Percentiles rank a stretch among this genome's conserved stretches.
phyloP scores from a whole-genome alignment of 2,888 invertebrate genomes.

The Barypeithes pellucidus region DNA sequence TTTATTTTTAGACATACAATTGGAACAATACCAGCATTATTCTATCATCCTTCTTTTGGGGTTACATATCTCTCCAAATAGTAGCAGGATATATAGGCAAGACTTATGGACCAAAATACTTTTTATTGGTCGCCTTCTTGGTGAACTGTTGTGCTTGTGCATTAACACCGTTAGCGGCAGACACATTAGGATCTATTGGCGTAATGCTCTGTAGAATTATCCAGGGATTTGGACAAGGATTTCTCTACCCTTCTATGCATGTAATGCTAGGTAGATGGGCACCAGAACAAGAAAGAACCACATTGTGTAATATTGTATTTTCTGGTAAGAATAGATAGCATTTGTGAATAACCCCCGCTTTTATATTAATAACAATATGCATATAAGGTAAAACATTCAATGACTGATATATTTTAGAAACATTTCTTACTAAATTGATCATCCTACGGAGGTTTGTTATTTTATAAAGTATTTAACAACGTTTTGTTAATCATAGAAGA shows the following conservation, averaged over 20 bases:
- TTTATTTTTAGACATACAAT: slow-evolving; percentile 33
- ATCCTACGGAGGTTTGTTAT: too few species aligned
- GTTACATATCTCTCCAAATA: slow-evolving; percentile 73
- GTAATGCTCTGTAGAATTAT: slow-evolving; percentile 56
- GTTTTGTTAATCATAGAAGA: too few species aligned
- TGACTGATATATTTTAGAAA: too few species aligned
- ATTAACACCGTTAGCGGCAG: slow-evolving; percentile 69
- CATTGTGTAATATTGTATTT: slow-evolving; percentile 76
- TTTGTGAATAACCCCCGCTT: too few species aligned
- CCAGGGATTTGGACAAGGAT: slow-evolving; percentile 77
- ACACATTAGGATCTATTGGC: slow-evolving; percentile 53
- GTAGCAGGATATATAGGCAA: slow-evolving; percentile 75
- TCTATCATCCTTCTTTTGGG: slow-evolving; percentile 87
- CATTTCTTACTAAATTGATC: too few species aligned
- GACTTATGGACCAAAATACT: slow-evolving; percentile 81
- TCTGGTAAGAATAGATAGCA: slow-evolving; percentile 72
- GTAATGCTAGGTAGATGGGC: slow-evolving; percentile 83
- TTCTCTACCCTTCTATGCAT: slow-evolving; percentile 81
- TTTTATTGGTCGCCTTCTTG: slow-evolving; percentile 74
- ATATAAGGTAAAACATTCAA: not conserved
- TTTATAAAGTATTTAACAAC: too few species aligned
- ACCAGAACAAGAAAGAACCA: slow-evolving; percentile 80
- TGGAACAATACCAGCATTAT: slow-evolving; percentile 68
- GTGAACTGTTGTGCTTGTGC: slow-evolving; percentile 76
- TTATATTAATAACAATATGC: too few species aligned